Base-by-base conservation (phyloP, 1,140 invertebrate genomes). In the Brachionus angularis region DNA sequence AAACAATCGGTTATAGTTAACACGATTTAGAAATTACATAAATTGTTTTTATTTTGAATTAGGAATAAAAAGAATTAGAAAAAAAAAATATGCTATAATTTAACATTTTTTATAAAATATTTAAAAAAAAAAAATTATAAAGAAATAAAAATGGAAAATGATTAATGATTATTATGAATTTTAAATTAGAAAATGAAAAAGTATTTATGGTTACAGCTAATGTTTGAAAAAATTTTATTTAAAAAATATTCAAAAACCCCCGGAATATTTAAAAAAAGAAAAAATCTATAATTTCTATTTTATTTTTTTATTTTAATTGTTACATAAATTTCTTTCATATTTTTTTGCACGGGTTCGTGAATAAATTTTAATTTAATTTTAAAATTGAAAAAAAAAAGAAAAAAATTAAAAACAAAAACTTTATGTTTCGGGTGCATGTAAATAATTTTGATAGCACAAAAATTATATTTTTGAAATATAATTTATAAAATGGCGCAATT, bases 151-250 rank as follows among this genome's bases (percentile, higher is more conserved):
- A n/a, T n/a, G 16, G 39, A 55, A 58, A 58, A 58, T 58, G 53
- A 58, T 58, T 58, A 58, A 58, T 58, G 53, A 58, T 58, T 39
- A 58, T 58, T 58, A 34, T 16, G 39, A 58, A 58, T 58, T 58
- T 36, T 58, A 36, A 58, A 58, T 58, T 58, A 58, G 36, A 58
- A 58, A 58, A 58, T 52, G 3, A 34, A 34, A 55, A 33, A 55
- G 25, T 25, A 23, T 23, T 25, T 42, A 39, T 42, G 10, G 8
- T 25, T 58, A 39, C n/a, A n/a, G n/a, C n/a, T 39, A 33, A 34
- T 55, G 23, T 55, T n/a, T 36, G 27, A 33, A 58, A 58, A 58
- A 36, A 21, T n/a, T 58, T 23, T 58, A 12, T n/a, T 58, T 21
- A 39, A 42, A 36, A 58, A 36, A n/a, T 16, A 58, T 12, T 8